These are phyloP conservation scores for Actias luna DNA, from an alignment of 2,888 invertebrate species.

Conservation along the genomic window DNA sequence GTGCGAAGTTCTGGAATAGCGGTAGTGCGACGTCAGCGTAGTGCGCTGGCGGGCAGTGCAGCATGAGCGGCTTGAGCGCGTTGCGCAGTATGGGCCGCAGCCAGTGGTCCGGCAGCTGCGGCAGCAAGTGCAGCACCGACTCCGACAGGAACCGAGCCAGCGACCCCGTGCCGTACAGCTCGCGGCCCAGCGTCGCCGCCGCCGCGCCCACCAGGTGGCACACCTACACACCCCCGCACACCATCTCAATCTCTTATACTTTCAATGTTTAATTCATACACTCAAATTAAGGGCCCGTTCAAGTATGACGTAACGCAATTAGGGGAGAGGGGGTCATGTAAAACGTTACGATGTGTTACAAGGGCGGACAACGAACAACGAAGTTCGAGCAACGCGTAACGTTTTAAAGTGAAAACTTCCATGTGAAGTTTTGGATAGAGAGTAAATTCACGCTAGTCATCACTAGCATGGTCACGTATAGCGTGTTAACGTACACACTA, in stretches of 20 bases:
- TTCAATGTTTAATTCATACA: no score
- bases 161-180: conserved; percentile 90
- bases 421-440: no score
- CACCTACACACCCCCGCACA: conserved; percentile 54
- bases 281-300: no score
- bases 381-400: no score
- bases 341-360: no score
- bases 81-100: conserved; percentile 91
- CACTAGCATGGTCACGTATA: no score
- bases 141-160: conserved; percentile 88
- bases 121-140: conserved; percentile 86
- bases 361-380: no score
- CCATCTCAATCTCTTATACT: neutral
- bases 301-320: no score
- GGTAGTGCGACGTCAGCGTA: conserved; percentile 89
- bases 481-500: no score
- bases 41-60: conserved; percentile 92
- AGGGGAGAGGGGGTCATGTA: no score
- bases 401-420: no score
- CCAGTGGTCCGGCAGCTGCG: conserved; percentile 92
- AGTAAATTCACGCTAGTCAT: no score
- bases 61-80: conserved; percentile 92
- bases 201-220: conserved; percentile 84
- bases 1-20: conserved; percentile 88
- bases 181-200: conserved; percentile 90